A percentile compares a stretch with the other conserved stretches of the same genome.
These are phyloP conservation scores for Ormyrus nitidulus DNA, from an alignment of 2,888 invertebrate genomes.

Conservation along the genomic window DNA sequence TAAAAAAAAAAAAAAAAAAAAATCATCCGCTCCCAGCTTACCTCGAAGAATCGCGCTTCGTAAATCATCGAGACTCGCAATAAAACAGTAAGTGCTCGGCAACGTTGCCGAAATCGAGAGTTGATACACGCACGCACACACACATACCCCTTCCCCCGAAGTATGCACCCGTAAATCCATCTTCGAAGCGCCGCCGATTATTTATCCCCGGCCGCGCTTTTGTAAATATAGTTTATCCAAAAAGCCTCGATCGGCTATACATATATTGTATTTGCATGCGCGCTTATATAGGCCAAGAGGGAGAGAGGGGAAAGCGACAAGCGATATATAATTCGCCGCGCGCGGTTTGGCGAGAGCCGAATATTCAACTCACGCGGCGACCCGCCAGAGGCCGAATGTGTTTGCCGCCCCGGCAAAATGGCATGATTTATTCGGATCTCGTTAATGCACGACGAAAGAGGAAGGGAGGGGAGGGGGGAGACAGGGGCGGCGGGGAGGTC, in stretches of 20 bases:
- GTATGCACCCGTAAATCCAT: conserved; percentile 64
- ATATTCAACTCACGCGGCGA: conserved; percentile 38
- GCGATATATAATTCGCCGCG: conserved; percentile 57
- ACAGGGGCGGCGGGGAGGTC: neutral
- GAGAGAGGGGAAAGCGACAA: conserved; percentile 23
- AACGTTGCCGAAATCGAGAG: conserved; percentile 50
- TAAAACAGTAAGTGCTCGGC: too few species aligned
- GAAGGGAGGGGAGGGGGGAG: too few species aligned
- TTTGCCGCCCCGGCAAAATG: conserved; percentile 32
- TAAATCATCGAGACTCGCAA: too few species aligned
- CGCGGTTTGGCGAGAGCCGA: conserved; percentile 42
- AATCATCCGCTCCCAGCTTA: neutral
- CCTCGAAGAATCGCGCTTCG: too few species aligned
- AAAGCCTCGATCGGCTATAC: neutral
- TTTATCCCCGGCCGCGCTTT: conserved; percentile 39
- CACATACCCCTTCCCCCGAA: conserved; percentile 55
- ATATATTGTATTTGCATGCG: neutral
- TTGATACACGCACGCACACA: conserved; percentile 50
- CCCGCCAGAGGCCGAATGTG: conserved; percentile 1
- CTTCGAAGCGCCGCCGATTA: conserved; percentile 50
- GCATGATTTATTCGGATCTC: conserved; percentile 57
- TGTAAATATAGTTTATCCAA: conserved; percentile 7
- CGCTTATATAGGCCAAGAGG: neutral
- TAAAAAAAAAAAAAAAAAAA: neutral
- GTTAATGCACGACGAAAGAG: conserved; percentile 46